A percentile compares a stretch with the other conserved stretches of the same genome.
These are phyloP conservation scores for Rallus limicola DNA, from an alignment of 2,113 vertebrate species.

Conservation along the genomic window DNA sequence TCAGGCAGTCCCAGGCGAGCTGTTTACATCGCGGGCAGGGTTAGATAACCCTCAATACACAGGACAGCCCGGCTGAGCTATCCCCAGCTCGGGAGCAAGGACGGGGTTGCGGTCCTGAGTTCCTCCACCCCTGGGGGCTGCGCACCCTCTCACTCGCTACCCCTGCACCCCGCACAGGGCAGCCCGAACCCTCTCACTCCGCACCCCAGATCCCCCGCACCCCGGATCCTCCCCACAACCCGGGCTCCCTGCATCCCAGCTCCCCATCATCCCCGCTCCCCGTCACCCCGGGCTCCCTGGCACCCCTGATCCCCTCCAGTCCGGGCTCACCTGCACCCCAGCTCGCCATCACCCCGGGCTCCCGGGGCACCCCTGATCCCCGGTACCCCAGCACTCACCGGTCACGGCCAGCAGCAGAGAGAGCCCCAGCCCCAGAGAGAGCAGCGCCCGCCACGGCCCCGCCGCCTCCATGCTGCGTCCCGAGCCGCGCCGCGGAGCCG, in stretches of 20 bases:
- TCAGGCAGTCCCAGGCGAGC: background rate
- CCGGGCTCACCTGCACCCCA: too few relatives aligned
- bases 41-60: background rate
- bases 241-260: too few relatives aligned
- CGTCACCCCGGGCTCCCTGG: too few relatives aligned
- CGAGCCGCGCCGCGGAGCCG: background rate
- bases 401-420: background rate
- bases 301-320: background rate
- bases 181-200: background rate
- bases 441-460: background rate
- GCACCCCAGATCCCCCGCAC: background rate
- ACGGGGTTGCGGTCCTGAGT: background rate
- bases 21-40: background rate
- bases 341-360: background rate
- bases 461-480: constrained; percentile 12
- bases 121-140: background rate
- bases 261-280: background rate
- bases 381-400: background rate
- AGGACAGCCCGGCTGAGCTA: background rate
- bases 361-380: background rate
- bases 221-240: too few relatives aligned
- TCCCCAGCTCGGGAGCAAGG: background rate
- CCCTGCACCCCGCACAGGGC: background rate
- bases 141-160: background rate
- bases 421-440: background rate